Conservation (phyloP, 2,113 vertebrate species). For the Pseudorasbora parva region DNA sequence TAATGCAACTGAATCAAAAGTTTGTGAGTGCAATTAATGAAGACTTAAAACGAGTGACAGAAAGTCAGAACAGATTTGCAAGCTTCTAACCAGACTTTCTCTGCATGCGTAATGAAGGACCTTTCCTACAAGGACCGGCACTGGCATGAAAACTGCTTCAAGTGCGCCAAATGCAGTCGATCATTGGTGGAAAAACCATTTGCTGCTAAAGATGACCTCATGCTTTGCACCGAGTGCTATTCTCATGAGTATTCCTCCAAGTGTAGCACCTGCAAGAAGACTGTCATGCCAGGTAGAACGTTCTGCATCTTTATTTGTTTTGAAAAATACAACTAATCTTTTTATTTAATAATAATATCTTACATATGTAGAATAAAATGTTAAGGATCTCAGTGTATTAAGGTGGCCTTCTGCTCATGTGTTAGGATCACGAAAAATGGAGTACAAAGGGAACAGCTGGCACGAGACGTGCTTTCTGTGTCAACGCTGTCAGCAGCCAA, state of each 20-base stretch:
- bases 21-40: background rate
- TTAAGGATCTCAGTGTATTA: background rate
- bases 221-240: constrained; percentile 94
- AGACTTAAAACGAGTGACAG: background rate
- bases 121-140: constrained; percentile 96
- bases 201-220: constrained; percentile 89
- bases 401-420: constrained; percentile 39
- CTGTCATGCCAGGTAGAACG: constrained; percentile 92
- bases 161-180: constrained; percentile 88
- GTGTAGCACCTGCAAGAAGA: constrained; percentile 92
- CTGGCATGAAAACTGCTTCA: constrained; percentile 97
- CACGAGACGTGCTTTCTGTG: constrained; percentile 98
- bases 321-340: background rate
- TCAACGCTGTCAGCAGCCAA: constrained; percentile 92
- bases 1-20: background rate
- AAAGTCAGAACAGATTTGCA: background rate
- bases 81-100: background rate
- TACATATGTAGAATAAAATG: background rate
- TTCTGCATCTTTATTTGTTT: background rate
- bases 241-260: constrained; percentile 93
- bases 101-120: constrained; percentile 79
- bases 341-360: background rate
- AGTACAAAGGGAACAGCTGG: constrained; percentile 97
- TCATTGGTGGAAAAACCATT: constrained; percentile 95
- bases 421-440: constrained; percentile 97